Base-by-base conservation (phyloP, 2,888 invertebrate species). In the Gandaritis pyraliata region DNA sequence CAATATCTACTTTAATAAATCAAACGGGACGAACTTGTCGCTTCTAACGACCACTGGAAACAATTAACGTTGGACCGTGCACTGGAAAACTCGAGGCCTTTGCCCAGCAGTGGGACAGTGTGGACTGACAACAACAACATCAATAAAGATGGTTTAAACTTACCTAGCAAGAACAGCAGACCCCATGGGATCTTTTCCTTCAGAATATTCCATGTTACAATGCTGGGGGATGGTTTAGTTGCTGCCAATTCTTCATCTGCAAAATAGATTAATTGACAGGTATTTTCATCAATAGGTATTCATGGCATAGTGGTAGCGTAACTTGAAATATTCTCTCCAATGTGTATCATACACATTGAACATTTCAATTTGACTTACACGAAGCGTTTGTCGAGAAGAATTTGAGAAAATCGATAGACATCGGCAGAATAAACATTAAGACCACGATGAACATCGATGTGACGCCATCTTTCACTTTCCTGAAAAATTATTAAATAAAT, bases 181-280 rank as follows among this genome's bases (percentile, higher is more conserved):
- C 97, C 97, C 98, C 98, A 98, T 4, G 98, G 97, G 72, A 98
- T 94, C 80, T 96, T 97, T 56, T 95, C 94, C 78, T 97, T 96
- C 23, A 97, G 94, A 47, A 95, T 95, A 66, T 95, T 95, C 98
- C 98, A 98, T 12, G 96, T 96, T 50, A 98, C 94, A 23, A 97
- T 89, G 0, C 96, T 94, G 0, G 95, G 93, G 0, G 96, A 95
- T 0, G 95, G 90, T 55, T 93, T 93, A 1, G 88, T 93, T 0
- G 95, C 82, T 0, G 94, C 80, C 62, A 95, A 78, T 66, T 94
- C 94, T 49, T 90, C 87, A 68, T 93, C 93, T 93, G 80, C 45
- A 76, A 79, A 60, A 23, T 23, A 23, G 5, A 23, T 23, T 11
- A 51, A 66, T 64, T 53, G 52, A 59, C 23, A 3, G 2, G 23